Base-by-base conservation (phyloP, 2,797 vertebrate species). In the Tympanoctomys barrerae region DNA sequence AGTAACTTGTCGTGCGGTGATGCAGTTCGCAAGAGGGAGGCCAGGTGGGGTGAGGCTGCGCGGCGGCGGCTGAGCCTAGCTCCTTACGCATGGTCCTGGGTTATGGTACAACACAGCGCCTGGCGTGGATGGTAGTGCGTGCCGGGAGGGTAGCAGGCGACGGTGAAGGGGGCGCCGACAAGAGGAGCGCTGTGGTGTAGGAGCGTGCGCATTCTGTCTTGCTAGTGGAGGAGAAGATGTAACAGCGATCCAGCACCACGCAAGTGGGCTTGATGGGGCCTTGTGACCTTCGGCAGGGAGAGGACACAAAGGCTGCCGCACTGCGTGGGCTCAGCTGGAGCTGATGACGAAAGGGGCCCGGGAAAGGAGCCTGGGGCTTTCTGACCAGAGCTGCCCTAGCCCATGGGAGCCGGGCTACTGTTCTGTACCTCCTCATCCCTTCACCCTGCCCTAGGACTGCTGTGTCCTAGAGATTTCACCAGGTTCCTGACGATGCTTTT, bases 391-490 rank as follows among this genome's bases (percentile, higher is more conserved):
- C 19, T 49, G 22, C 39, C 91, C 77, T 77, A 36, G 81, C 71
- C 75, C 26, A 28, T 70, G 89, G 68, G 83, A 79, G 31, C 2
- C 33, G 42, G 59, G 90, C 87, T 85, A 91, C 87, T 97, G 96
- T 96, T 97, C 96, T 81, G 68, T 28, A 61, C 3, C 3, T 62
- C 42, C 13, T 52, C 86, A 31, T 66, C 14, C 21, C n/a, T 49
- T 68, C 68, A 86, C 36, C 2, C 86, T 59, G 62, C 31, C 70
- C n/a, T n/a, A n/a, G n/a, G 80, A 59, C 13, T 52, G 62, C 70
- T 61, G 68, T 82, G 28, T 82, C n/a, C 91, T 71, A 59, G 61
- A 94, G 96, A 95, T 92, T 80, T 78, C 71, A 68, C 70, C 78
- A 90, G 59, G 52, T 39, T 1, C 26, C 73, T 39, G 75, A 26